Conservation (phyloP, 2,113 vertebrate species). For the Micromys minutus region DNA sequence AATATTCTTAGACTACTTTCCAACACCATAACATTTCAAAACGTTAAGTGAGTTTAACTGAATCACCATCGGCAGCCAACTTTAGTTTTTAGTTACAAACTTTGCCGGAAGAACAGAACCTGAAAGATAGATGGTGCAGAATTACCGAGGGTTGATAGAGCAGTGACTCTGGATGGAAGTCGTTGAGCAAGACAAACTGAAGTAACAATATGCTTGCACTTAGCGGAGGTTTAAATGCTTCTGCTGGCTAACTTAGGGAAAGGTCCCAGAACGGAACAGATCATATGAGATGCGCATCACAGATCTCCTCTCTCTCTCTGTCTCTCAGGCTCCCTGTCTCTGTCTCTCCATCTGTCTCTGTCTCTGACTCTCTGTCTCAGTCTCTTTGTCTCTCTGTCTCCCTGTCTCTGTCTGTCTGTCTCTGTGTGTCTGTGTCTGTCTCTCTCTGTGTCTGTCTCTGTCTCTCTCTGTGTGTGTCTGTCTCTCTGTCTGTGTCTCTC, state of each 20-base stretch:
- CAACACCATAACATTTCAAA: not conserved
- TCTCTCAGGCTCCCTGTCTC: too few species aligned
- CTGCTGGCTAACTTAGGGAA: not conserved
- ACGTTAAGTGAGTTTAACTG: not conserved
- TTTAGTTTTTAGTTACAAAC: not conserved
- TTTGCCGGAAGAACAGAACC: not conserved
- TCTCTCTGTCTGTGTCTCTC: too few species aligned
- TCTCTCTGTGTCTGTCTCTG: too few species aligned
- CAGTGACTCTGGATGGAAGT: not conserved
- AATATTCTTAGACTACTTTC: not conserved
- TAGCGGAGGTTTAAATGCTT: not conserved
- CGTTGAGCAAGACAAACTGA: not conserved
- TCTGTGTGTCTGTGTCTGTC: too few species aligned
- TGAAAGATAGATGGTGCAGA: not conserved
- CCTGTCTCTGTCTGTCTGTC: too few species aligned
- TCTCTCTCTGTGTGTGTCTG: too few species aligned
- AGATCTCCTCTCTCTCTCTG: not conserved
- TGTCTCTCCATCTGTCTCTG: too few species aligned
- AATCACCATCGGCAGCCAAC: not conserved
- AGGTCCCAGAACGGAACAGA: not conserved
- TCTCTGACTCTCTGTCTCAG: too few species aligned
- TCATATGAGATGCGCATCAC: not conserved
- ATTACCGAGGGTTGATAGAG: not conserved
- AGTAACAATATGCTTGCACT: too few species aligned
- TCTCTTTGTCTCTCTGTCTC: too few species aligned